phyloP scores from a whole-genome alignment of 2,113 vertebrate species.

The Hepsetus odoe region DNA sequence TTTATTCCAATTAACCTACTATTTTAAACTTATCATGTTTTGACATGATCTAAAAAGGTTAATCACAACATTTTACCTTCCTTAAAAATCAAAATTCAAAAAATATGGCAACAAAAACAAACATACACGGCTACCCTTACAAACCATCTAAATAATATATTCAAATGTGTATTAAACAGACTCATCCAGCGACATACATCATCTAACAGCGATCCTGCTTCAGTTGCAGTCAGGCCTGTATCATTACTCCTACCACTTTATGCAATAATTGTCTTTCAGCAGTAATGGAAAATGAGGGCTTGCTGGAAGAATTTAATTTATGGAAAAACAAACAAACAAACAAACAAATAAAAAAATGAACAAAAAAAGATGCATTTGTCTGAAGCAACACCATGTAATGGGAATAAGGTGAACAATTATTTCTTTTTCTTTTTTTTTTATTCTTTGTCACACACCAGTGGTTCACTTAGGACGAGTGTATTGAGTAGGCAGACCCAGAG shows the following conservation, averaged over 20 bases:
- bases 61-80: too few relatives aligned
- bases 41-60: too few relatives aligned
- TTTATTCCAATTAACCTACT: too few relatives aligned
- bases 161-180: not conserved
- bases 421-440: slow-evolving; percentile 29
- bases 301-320: not conserved
- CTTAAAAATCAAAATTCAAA: too few relatives aligned
- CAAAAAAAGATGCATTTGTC: not conserved
- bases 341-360: slow-evolving; percentile 36
- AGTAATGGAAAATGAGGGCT: not conserved
- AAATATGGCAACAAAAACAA: too few relatives aligned
- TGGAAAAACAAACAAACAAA: slow-evolving; percentile 2
- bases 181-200: not conserved
- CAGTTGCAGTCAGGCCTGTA: not conserved
- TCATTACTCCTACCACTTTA: slow-evolving; percentile 7
- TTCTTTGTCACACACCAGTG: slow-evolving; percentile 40
- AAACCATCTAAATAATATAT: not conserved
- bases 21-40: too few relatives aligned
- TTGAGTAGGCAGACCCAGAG: slow-evolving; percentile 43
- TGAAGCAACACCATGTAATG: slow-evolving; percentile 1
- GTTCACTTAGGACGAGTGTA: slow-evolving; percentile 25
- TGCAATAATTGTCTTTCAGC: not conserved
- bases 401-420: slow-evolving; percentile 22
- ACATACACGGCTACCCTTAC: not conserved
- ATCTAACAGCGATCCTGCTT: slow-evolving; percentile 28